Conservation (phyloP, 2,113 vertebrate genomes). For the Corythornis vintsioides region DNA sequence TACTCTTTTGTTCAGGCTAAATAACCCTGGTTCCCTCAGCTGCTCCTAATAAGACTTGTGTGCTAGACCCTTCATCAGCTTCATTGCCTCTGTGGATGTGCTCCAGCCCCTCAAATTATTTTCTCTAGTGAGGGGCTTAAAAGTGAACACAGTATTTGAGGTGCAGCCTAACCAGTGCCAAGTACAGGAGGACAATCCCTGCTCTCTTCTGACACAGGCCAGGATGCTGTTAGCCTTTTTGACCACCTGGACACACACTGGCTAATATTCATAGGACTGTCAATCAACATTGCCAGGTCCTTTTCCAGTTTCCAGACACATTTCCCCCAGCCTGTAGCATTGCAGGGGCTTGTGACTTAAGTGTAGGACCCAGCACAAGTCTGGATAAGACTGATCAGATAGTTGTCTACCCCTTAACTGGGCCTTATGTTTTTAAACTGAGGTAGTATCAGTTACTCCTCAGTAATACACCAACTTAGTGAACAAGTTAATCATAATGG, state of each 20-base stretch:
- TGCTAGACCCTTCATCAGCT: neutral
- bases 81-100: neutral
- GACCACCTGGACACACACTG: neutral
- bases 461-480: neutral
- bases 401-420: neutral
- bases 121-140: neutral
- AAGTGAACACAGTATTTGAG: neutral
- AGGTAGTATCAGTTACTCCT: neutral
- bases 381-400: neutral
- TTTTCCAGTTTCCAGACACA: neutral
- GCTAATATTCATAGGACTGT: neutral
- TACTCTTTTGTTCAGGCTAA: too few species aligned
- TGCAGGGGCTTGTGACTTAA: neutral
- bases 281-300: neutral
- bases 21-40: neutral
- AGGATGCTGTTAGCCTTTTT: neutral
- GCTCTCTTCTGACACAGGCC: neutral
- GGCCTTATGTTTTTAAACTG: neutral
- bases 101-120: neutral
- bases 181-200: neutral
- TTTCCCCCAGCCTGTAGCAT: neutral
- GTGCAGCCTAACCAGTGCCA: neutral
- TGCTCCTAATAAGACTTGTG: neutral
- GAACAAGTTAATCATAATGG: neutral
- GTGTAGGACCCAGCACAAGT: neutral